A percentile compares a stretch with the other conserved stretches of the same genome.
phyloP scores from a whole-genome alignment of 37 sponge, comb jelly and placozoan genomes.

The Lycopodina hypogea region DNA sequence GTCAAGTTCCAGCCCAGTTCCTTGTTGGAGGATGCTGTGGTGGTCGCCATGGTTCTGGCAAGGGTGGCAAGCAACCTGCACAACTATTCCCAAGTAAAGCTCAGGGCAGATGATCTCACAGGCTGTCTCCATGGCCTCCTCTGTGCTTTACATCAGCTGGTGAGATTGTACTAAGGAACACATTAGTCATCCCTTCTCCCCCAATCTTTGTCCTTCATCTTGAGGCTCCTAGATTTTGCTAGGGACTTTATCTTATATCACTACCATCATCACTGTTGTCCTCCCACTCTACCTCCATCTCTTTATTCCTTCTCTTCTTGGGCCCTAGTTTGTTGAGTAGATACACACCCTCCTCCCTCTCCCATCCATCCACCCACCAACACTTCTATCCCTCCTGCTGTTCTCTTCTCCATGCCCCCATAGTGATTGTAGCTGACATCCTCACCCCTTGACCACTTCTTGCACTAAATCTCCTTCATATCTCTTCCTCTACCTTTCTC shows the following conservation, averaged over 20 bases:
- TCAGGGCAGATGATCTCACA: not conserved
- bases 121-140: not conserved
- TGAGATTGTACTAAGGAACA: not conserved
- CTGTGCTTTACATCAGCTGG: not conserved
- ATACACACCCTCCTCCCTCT: too few species aligned
- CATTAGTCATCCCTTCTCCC: too few species aligned
- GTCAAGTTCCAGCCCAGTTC: not conserved
- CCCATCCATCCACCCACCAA: not conserved
- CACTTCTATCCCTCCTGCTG: too few species aligned
- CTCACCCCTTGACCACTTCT: too few species aligned
- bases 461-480: too few species aligned
- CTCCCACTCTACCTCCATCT: not conserved
- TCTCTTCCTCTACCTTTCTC: not conserved
- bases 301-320: not conserved
- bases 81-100: slow-evolving; percentile 9
- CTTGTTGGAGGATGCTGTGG: not conserved
- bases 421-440: too few species aligned
- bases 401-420: too few species aligned
- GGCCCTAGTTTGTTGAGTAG: too few species aligned
- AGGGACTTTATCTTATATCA: too few species aligned
- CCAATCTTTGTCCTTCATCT: not conserved
- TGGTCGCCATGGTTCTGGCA: not conserved
- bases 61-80: slow-evolving; percentile 20
- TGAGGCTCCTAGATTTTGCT: too few species aligned
- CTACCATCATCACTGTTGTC: not conserved